Evolutionary conservation across 2,888 invertebrate genomes (phyloP).

Genomic region (Dexiosoma caninum): DNA sequence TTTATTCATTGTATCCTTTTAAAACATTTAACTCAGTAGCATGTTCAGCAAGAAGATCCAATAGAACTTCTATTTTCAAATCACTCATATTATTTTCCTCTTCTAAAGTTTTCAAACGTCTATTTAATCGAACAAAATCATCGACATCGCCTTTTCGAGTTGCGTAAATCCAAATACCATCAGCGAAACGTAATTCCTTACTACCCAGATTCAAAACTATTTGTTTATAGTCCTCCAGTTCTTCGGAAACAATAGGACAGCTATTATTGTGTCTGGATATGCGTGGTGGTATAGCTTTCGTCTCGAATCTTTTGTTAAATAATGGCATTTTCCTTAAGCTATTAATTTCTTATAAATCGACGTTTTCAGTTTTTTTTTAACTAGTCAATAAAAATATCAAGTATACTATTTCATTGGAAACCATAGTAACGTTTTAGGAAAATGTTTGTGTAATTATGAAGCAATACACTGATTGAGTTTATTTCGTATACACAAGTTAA

Average conservation of each 20-base stretch:
- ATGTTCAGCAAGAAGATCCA: slow-evolving; percentile 76
- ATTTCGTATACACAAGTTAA: not conserved
- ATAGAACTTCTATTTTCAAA: slow-evolving; percentile 75
- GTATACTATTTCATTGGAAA: not conserved
- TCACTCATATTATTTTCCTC: slow-evolving; percentile 76
- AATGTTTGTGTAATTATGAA: not conserved
- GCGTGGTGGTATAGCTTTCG: slow-evolving; percentile 74
- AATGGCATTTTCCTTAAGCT: slow-evolving; percentile 72
- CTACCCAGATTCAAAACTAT: slow-evolving; percentile 73
- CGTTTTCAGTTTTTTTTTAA: not conserved
- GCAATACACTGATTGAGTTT: not conserved
- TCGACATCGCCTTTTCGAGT: slow-evolving; percentile 71
- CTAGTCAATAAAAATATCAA: not conserved
- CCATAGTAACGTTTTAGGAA: slow-evolving; percentile 32
- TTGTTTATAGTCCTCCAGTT: slow-evolving; percentile 74
- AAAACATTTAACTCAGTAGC: slow-evolving; percentile 71
- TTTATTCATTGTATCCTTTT: slow-evolving; percentile 67
- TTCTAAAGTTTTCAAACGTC: slow-evolving; percentile 72
- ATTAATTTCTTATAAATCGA: not conserved
- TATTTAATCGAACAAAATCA: slow-evolving; percentile 71
- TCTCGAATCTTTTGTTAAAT: slow-evolving; percentile 76
- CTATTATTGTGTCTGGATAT: slow-evolving; percentile 72
- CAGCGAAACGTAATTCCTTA: slow-evolving; percentile 75
- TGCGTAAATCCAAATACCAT: slow-evolving; percentile 76
- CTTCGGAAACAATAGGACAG: slow-evolving; percentile 72